Percentiles rank a stretch among this genome's conserved stretches.
Evolutionary conservation across 2,797 vertebrate species (phyloP).

Genomic region (Centropyge bicolor): DNA sequence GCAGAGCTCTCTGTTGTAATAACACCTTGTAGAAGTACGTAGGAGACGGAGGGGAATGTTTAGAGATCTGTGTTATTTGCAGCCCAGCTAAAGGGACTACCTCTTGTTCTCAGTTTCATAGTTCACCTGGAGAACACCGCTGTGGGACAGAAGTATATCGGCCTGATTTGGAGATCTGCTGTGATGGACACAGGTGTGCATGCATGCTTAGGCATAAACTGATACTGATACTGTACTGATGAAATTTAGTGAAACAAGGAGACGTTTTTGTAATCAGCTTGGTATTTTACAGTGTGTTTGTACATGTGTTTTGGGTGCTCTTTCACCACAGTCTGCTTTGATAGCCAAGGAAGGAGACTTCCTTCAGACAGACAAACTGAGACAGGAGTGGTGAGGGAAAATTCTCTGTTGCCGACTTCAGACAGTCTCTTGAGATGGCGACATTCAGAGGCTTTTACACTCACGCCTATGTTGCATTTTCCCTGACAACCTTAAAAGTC

Average conservation of each 20-base stretch:
- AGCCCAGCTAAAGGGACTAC: conserved; percentile 16
- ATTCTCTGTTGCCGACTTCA: too few species aligned
- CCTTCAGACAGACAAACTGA: background rate
- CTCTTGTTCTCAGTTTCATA: conserved; percentile 27
- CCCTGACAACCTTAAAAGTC: accelerated
- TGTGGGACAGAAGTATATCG: conserved; percentile 58
- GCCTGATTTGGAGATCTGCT: conserved; percentile 64
- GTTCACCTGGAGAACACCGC: conserved; percentile 32
- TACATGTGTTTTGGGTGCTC: background rate
- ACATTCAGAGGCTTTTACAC: background rate
- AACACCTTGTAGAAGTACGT: background rate
- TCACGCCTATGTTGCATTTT: accelerated
- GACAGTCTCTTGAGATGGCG: accelerated
- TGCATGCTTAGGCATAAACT: background rate
- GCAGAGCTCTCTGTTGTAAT: conserved; percentile 35
- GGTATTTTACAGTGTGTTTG: background rate
- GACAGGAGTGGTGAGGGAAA: background rate
- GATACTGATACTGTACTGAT: too few species aligned
- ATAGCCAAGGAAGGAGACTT: too few species aligned
- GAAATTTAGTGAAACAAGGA: background rate
- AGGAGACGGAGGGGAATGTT: conserved; percentile 33
- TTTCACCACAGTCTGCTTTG: accelerated
- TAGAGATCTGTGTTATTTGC: background rate
- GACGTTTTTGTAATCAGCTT: background rate
- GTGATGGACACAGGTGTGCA: conserved; percentile 66